Base-by-base conservation (phyloP, 2,888 invertebrate species). In the Agrotis ipsilon region DNA sequence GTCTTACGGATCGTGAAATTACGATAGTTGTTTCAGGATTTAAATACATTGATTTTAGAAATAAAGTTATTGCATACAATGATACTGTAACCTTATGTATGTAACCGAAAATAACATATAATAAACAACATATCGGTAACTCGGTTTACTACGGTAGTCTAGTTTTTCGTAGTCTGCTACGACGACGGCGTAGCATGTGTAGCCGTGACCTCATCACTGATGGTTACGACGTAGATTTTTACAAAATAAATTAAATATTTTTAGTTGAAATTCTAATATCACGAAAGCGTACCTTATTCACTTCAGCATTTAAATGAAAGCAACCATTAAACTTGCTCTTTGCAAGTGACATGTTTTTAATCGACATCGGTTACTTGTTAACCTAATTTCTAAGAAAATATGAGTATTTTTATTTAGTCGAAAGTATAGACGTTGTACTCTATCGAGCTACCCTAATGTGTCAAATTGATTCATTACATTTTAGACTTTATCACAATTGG, bases 201-300 rank as follows among this genome's bases (percentile, higher is more conserved):
- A 52, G 52, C 48, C 9, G 1, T 66, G 72, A 67, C 58, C 45
- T 59, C 51, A 75, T 43, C 24, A 18, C 13, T 11, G 4, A 39
- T 1, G 43, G 71, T 32, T 70, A 58, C 77, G 70, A 13, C 77
- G 74, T 77, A 74, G 74, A 39, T 43, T n/a, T 54, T 19, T 46
- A 14, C 4, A 64, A n/a, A 0, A 55, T 24, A 43, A 46, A 65
- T 9, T 27, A 54, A 16, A 4, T 2, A 14, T 48, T 27, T 45
- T 73, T 46, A n/a, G 14, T 39, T 52, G 7, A 21, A 14, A 2
- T 27, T 43, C 46, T n/a, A 32, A 16, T 48, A 6, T 46, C 21
- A 43, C n/a, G 14, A 49, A 72, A 55, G 48, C n/a, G 27, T 21
- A 9, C 48, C 6, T 7, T 21, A 52, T 75, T 48, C 18, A 46